Evolutionary conservation across 37 sponge, comb jelly and placozoan genomes (phyloP).

Genomic region (Geodia barretti): DNA sequence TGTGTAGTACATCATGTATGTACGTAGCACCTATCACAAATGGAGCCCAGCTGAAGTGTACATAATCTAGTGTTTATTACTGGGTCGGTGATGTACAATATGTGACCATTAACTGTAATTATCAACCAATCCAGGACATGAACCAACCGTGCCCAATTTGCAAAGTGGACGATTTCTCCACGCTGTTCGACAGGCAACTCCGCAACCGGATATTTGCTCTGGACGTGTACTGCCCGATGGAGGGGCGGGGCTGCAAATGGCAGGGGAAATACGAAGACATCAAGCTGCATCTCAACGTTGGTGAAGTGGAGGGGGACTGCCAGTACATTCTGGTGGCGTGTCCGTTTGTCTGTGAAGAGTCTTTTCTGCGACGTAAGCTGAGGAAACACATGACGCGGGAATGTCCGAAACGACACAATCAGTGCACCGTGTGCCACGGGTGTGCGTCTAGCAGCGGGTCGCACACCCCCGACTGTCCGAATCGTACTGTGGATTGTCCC

Average conservation of each 20-base stretch:
- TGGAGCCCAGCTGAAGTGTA: too few relatives aligned
- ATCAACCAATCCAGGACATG: background rate
- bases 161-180: background rate
- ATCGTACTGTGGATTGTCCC: background rate
- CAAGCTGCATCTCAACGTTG: constrained; percentile 6
- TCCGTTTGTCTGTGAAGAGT: background rate
- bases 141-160: constrained; percentile 15
- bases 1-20: too few relatives aligned
- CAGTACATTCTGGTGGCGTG: constrained; percentile 7
- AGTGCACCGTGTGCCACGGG: background rate
- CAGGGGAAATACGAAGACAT: background rate
- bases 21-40: too few relatives aligned
- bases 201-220: background rate
- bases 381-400: background rate
- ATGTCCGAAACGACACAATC: background rate
- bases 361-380: constrained; percentile 9
- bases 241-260: constrained; percentile 14
- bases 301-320: constrained; percentile 2
- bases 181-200: background rate
- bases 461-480: background rate
- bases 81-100: too few relatives aligned
- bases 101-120: too few relatives aligned
- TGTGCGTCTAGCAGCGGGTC: background rate
- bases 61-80: too few relatives aligned
- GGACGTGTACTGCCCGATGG: constrained; percentile 30